These are phyloP conservation scores for Priocnemis perturbator DNA, from an alignment of 2,888 invertebrate genomes.

Conservation along the genomic window DNA sequence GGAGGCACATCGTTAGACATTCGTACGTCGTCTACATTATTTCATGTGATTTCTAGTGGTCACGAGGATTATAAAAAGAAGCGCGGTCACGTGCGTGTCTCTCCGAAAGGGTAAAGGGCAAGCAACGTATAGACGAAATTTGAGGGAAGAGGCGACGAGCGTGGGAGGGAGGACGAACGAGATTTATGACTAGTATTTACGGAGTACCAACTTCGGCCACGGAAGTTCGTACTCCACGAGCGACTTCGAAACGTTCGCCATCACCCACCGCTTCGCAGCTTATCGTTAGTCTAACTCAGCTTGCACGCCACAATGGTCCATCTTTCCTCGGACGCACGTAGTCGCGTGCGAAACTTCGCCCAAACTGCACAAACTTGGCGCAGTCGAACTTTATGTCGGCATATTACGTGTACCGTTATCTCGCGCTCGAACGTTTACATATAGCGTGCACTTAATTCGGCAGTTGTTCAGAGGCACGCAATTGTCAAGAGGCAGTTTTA, in stretches of 20 bases:
- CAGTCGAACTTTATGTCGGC: constrained; percentile 20
- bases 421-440: background rate
- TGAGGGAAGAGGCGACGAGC: constrained; percentile 14
- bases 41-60: too few relatives aligned
- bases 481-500: constrained; percentile 22
- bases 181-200: constrained; percentile 71
- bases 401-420: constrained; percentile 18
- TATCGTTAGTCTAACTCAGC: too few relatives aligned
- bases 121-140: too few relatives aligned
- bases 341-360: too few relatives aligned
- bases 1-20: constrained; percentile 24
- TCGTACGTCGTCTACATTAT: too few relatives aligned
- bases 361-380: constrained; percentile 10
- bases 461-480: constrained; percentile 15
- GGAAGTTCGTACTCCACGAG: constrained; percentile 36
- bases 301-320: too few relatives aligned
- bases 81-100: constrained; percentile 30
- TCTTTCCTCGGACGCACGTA: too few relatives aligned
- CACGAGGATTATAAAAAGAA: too few relatives aligned
- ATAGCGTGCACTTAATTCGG: constrained; percentile 7
- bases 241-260: constrained; percentile 33
- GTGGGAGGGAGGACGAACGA: constrained; percentile 51
- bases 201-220: constrained; percentile 39
- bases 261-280: background rate
- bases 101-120: constrained; percentile 5